Percentiles rank a stretch among this genome's conserved stretches.
phyloP scores from a whole-genome alignment of 1,140 invertebrate species.

The Drosophila guanche region DNA sequence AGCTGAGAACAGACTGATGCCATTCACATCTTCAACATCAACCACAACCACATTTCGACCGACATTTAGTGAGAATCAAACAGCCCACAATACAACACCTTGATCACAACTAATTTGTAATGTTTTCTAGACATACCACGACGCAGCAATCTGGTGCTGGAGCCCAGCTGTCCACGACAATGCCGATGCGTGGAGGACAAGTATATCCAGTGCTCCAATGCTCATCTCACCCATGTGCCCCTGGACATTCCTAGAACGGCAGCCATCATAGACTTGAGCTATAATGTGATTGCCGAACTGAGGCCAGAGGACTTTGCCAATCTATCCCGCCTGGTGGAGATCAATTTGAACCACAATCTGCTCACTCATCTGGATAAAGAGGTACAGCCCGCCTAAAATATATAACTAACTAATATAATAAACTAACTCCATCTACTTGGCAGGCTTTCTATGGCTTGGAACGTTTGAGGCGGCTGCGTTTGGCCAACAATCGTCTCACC shows the following conservation, averaged over 20 bases:
- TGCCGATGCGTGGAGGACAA: constrained; percentile 74
- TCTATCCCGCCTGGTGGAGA: constrained; percentile 69
- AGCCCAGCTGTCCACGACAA: constrained; percentile 71
- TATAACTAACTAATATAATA: not conserved
- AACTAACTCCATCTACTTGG: not conserved
- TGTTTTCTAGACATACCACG: constrained; percentile 59
- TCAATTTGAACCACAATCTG: constrained; percentile 72
- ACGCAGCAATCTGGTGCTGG: constrained; percentile 74
- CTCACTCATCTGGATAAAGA: constrained; percentile 69
- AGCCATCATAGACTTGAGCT: constrained; percentile 74
- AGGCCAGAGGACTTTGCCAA: constrained; percentile 69
- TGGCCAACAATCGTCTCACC: constrained; percentile 85
- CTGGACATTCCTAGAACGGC: constrained; percentile 71
- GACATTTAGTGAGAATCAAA: constrained; percentile 59
- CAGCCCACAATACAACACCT: not conserved
- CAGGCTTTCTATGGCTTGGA: constrained; percentile 67
- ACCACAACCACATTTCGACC: constrained; percentile 71
- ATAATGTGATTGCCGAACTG: constrained; percentile 74
- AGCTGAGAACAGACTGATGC: constrained; percentile 61
- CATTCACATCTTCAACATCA: constrained; percentile 37
- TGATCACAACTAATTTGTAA: not conserved
- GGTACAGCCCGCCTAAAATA: constrained; percentile 35
- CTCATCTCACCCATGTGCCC: constrained; percentile 68
- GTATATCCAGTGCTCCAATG: constrained; percentile 68
- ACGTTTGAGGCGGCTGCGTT: constrained; percentile 72